Base-by-base conservation (phyloP, 30 jellyfish, hydroid and myxozoan genomes). In the Pseudorhiza aurosa region DNA sequence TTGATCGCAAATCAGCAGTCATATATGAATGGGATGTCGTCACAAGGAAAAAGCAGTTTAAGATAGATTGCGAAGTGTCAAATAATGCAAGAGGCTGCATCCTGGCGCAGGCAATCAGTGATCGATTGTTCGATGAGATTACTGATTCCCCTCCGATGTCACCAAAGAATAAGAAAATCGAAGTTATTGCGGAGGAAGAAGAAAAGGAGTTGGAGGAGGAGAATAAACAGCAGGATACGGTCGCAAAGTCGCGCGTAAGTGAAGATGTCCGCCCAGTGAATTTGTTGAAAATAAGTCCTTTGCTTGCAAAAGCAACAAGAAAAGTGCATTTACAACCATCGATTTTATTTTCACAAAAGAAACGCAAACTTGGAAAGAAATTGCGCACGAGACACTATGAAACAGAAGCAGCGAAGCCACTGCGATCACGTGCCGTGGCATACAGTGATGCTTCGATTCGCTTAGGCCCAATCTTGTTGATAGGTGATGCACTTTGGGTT, bases 1-100 rank as follows among this genome's bases (percentile, higher is more conserved):
- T 32, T 45, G 96, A 82, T 27, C 58, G 96, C 46, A 71, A 62
- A 40, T 71, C 91, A 21, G 32, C 97, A 2, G 32, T 69, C n/a
- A 56, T 90, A 44, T 59, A 92, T 29, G 96, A 90, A 43, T 90
- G 96, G 96, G 89, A 85, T 69, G 97, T 90, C 5, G 87, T 28
- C 15, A 65, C 89, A 14, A 65, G 97, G 22, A 47, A 40, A 43
- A 70, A 56, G 37, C 26, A 73, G 17, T 76, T 29, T 36, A 68
- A 53, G 8, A 75, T 90, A 57, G 94, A 82, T 36, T 90, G 96
- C 45, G 86, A 90, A 75, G 35, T 78, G 6, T 18, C 80, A 5
- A 5, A 50, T 2, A 53, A 51, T 40, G 87, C 65, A 11, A 65
- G 50, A 17, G 85, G 91, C 19, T 19, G 33, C 27, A 56, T 56